Conservation (phyloP, 2,797 vertebrate genomes). For the Aldrovandia affinis region DNA sequence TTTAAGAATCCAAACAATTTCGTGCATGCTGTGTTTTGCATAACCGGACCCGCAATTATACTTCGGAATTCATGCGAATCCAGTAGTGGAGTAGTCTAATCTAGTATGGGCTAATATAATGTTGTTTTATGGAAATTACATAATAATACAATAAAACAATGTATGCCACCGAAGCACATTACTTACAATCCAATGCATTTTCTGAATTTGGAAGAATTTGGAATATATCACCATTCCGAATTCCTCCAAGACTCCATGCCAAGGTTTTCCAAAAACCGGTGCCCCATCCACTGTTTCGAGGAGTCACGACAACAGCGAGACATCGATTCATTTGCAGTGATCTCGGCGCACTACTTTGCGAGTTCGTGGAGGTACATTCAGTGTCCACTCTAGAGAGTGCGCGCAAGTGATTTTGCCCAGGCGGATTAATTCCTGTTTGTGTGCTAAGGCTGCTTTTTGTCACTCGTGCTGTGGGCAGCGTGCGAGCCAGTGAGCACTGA, state of each 20-base stretch:
- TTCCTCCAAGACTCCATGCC: slow-evolving; percentile 50
- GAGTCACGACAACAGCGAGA: slow-evolving; percentile 39
- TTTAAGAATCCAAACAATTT: too few relatives aligned
- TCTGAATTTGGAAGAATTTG: too few relatives aligned
- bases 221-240: slow-evolving; percentile 57
- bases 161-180: too few relatives aligned
- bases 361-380: slow-evolving; percentile 50
- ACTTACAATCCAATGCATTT: too few relatives aligned
- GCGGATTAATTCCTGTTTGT: slow-evolving; percentile 82
- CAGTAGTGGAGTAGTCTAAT: too few relatives aligned
- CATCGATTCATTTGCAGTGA: slow-evolving; percentile 29
- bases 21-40: too few relatives aligned
- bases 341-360: slow-evolving; percentile 62
- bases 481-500: slow-evolving; percentile 72
- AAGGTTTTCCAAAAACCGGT: slow-evolving; percentile 48
- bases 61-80: too few relatives aligned
- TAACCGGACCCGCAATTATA: too few relatives aligned
- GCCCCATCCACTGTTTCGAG: slow-evolving; percentile 70
- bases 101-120: too few relatives aligned
- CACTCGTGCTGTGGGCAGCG: slow-evolving; percentile 82
- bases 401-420: slow-evolving; percentile 54
- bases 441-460: slow-evolving; percentile 70
- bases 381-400: slow-evolving; percentile 32
- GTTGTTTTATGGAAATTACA: too few relatives aligned
- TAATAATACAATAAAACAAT: too few relatives aligned